These are phyloP conservation scores for Cyanoderma ruficeps DNA, from an alignment of 2,113 vertebrate species.

Conservation along the genomic window DNA sequence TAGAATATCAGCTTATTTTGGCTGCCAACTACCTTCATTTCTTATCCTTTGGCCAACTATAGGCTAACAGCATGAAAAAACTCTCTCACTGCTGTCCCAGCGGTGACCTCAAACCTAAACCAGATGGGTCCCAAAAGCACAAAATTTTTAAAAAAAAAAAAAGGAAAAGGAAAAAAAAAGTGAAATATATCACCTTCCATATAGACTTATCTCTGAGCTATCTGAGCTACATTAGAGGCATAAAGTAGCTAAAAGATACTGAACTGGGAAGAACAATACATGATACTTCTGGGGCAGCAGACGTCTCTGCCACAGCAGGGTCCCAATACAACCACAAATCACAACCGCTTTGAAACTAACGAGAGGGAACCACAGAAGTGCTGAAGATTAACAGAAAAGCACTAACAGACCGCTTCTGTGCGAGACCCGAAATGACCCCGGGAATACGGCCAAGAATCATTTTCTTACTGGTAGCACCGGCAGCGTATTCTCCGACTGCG, in stretches of 20 bases:
- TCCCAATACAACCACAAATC: not conserved
- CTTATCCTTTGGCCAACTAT: slow-evolving; percentile 2
- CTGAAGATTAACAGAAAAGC: slow-evolving; percentile 19
- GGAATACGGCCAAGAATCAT: slow-evolving; percentile 37
- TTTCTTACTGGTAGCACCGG: slow-evolving; percentile 40
- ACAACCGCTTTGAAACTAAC: not conserved
- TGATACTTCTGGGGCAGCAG: not conserved
- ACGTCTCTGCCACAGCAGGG: slow-evolving; percentile 11
- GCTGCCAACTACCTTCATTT: not conserved
- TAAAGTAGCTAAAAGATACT: not conserved
- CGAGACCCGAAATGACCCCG: not conserved
- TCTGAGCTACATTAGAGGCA: not conserved
- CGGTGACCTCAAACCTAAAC: slow-evolving; percentile 30
- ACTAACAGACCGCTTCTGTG: slow-evolving; percentile 20
- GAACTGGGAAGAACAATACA: not conserved
- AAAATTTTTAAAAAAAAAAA: not conserved
- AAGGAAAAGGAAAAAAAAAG: not conserved
- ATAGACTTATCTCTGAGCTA: not conserved
- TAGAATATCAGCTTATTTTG: slow-evolving; percentile 1
- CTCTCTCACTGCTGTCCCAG: not conserved
- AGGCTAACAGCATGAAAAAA: slow-evolving; percentile 2
- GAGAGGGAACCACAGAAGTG: not conserved
- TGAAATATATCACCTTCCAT: not conserved
- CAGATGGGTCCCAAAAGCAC: not conserved
- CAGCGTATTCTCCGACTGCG: not conserved